Percentiles rank a stretch among this genome's conserved stretches.
These are phyloP conservation scores for Caerostris extrusa DNA, from an alignment of 1,140 invertebrate species.

Conservation along the genomic window DNA sequence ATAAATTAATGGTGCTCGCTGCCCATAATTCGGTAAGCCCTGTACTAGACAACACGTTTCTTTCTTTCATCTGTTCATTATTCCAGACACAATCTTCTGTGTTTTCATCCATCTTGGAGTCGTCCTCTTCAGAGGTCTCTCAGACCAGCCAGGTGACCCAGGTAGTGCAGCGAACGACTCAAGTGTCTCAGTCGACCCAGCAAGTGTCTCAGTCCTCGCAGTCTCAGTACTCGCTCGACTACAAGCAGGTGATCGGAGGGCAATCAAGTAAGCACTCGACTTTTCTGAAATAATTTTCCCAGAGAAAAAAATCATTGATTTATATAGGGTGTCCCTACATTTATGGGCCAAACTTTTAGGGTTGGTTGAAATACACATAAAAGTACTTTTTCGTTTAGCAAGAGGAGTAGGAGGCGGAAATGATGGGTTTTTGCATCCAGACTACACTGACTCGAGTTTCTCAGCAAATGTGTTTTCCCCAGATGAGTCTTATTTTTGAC, in stretches of 20 bases:
- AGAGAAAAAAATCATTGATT: not conserved
- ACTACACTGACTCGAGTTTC: too few relatives aligned
- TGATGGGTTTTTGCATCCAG: too few relatives aligned
- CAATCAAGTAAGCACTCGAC: slow-evolving; percentile 46
- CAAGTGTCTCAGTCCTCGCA: slow-evolving; percentile 19
- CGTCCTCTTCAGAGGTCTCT: not conserved
- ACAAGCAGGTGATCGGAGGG: slow-evolving; percentile 60
- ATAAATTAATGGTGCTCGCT: too few relatives aligned
- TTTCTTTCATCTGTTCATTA: not conserved
- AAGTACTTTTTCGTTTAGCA: too few relatives aligned
- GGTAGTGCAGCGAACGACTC: not conserved
- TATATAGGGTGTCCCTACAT: not conserved
- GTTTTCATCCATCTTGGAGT: slow-evolving; percentile 36
- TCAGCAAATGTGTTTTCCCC: too few relatives aligned
- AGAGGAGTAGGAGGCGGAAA: too few relatives aligned
- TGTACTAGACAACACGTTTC: not conserved
- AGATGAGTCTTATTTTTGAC: too few relatives aligned
- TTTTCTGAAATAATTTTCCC: too few relatives aligned
- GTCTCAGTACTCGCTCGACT: slow-evolving; percentile 23
- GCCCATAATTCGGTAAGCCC: too few relatives aligned
- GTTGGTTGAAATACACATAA: too few relatives aligned
- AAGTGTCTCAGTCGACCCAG: not conserved
- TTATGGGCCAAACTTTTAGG: not conserved
- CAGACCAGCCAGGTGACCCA: not conserved
- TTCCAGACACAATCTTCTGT: slow-evolving; percentile 27